A percentile compares a stretch with the other conserved stretches of the same genome.
Conservation (phyloP, 2,113 vertebrate genomes). For the Labeo catla region DNA sequence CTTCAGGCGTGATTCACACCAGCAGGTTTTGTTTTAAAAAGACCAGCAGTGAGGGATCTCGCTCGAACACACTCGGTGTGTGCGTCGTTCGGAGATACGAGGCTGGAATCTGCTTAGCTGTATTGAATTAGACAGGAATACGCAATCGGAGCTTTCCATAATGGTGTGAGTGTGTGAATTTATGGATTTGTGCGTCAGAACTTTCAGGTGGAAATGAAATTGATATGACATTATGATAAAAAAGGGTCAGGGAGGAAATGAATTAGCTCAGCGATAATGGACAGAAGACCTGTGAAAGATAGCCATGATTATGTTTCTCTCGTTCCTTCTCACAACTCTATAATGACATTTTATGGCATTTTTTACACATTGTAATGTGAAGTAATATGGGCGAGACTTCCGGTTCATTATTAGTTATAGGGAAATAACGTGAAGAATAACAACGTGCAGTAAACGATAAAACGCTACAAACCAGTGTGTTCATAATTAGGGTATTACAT, state of each 20-base stretch:
- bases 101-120: constrained; percentile 17
- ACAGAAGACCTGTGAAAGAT: neutral
- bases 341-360: neutral
- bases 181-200: constrained; percentile 46
- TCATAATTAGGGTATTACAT: no score
- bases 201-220: constrained; percentile 18
- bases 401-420: no score
- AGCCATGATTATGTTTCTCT: neutral
- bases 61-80: neutral
- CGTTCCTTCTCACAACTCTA: neutral
- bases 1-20: constrained; percentile 44
- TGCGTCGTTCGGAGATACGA: constrained; percentile 17
- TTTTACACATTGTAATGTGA: neutral
- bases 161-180: constrained; percentile 18
- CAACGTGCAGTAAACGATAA: no score
- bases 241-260: constrained; percentile 3
- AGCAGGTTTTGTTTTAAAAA: constrained; percentile 44
- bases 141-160: neutral
- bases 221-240: constrained; percentile 38
- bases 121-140: constrained; percentile 4
- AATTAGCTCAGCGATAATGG: neutral
- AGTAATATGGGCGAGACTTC: no score
- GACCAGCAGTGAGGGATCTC: constrained; percentile 21
- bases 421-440: no score
- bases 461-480: no score